phyloP scores from a whole-genome alignment of 2,888 invertebrate species.

The Microchrysa polita region DNA sequence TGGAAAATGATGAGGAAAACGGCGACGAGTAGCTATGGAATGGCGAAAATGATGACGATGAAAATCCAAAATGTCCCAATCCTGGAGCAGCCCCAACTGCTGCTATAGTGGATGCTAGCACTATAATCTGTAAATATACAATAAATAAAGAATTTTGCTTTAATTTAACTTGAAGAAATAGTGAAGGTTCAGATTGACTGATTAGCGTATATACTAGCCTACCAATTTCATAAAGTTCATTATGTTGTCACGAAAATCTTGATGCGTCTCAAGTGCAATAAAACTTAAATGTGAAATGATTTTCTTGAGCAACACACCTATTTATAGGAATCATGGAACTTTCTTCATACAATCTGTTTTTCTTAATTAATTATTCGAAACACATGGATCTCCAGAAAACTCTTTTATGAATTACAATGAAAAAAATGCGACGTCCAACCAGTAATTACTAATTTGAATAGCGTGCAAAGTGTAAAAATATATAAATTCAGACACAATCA shows the following conservation, averaged over 20 bases:
- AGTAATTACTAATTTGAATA: conserved; percentile 13
- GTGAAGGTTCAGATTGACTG: too few species aligned
- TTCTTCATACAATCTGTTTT: conserved; percentile 18
- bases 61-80: background rate
- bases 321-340: conserved; percentile 32
- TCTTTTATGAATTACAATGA: conserved; percentile 29
- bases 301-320: background rate
- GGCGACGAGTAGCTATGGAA: background rate
- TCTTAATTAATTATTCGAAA: conserved; percentile 29
- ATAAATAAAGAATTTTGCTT: background rate
- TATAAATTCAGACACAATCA: too few species aligned
- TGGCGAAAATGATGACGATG: background rate
- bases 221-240: background rate
- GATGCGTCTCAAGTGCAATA: conserved; percentile 19
- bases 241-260: background rate
- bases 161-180: too few species aligned
- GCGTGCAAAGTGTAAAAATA: background rate
- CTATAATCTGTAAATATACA: background rate
- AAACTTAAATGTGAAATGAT: background rate
- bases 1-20: background rate
- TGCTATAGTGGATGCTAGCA: background rate
- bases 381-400: conserved; percentile 16
- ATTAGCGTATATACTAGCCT: too few species aligned
- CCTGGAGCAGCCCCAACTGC: conserved; percentile 11
- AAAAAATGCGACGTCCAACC: conserved; percentile 2